Evolutionary conservation across 2,797 vertebrate genomes (phyloP).

Genomic region (Melanotaenia nigrans): DNA sequence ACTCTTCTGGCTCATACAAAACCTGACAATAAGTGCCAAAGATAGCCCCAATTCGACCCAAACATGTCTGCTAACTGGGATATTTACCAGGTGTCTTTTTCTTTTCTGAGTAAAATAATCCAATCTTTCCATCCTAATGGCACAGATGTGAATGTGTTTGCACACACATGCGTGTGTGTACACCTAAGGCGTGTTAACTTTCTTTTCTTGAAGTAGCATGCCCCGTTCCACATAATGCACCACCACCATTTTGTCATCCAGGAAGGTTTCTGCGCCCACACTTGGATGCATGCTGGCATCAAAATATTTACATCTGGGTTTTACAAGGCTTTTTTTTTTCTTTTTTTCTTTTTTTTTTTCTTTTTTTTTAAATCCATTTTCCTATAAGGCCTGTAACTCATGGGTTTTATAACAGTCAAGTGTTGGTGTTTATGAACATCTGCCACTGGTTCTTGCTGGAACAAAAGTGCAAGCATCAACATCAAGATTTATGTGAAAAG

Average conservation of each 20-base stretch:
- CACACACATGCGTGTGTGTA: conserved; percentile 17
- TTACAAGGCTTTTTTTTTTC: conserved; percentile 30
- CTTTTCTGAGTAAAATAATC: conserved; percentile 37
- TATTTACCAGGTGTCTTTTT: conserved; percentile 43
- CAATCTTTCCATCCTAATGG: conserved; percentile 37
- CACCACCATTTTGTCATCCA: conserved; percentile 45
- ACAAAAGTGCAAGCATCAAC: conserved; percentile 6
- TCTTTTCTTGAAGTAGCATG: conserved; percentile 69
- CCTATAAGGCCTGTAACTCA: conserved; percentile 36
- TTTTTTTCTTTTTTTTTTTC: conserved; percentile 11
- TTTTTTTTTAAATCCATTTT: conserved; percentile 18
- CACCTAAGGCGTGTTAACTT: conserved; percentile 21
- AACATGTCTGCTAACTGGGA: too few relatives aligned
- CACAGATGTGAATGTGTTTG: conserved; percentile 40
- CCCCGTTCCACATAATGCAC: conserved; percentile 57
- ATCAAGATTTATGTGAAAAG: conserved; percentile 5
- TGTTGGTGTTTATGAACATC: conserved; percentile 1
- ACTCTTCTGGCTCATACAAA: too few relatives aligned
- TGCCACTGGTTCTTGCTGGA: not conserved
- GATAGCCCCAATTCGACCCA: too few relatives aligned
- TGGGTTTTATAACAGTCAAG: not conserved
- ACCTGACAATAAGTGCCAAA: too few relatives aligned
- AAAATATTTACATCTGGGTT: conserved; percentile 41
- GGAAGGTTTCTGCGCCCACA: conserved; percentile 35
- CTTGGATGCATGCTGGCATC: conserved; percentile 66